Evolutionary conservation across 2,888 invertebrate genomes (phyloP).

Genomic region (Helobdella robusta): DNA sequence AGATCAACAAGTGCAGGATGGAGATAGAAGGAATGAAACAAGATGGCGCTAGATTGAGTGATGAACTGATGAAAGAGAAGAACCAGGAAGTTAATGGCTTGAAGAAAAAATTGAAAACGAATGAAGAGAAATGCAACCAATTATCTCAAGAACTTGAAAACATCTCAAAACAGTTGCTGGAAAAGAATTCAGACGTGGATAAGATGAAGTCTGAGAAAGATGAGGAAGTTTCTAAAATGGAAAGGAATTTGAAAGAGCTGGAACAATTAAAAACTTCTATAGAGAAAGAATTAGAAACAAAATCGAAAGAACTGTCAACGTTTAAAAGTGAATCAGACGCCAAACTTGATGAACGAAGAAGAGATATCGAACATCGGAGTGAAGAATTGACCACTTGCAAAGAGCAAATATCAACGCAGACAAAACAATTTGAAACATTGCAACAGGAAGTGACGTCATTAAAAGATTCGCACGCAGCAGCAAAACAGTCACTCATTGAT

Average conservation of each 20-base stretch:
- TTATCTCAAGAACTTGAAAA: too few species aligned
- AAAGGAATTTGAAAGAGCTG: constrained; percentile 2
- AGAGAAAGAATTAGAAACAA: neutral
- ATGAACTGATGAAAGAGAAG: constrained; percentile 18
- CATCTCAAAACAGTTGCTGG: neutral
- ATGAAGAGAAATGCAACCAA: neutral
- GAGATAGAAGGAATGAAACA: constrained; percentile 9
- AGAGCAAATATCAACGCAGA: too few species aligned
- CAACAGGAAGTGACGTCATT: too few species aligned
- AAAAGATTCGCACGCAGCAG: too few species aligned
- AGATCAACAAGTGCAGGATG: neutral
- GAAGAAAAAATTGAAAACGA: constrained; percentile 13
- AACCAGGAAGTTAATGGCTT: constrained; percentile 12
- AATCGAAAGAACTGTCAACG: neutral
- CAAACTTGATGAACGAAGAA: neutral
- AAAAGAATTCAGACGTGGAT: neutral
- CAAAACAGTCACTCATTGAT: too few species aligned
- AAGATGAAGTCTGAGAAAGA: neutral
- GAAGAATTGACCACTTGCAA: neutral
- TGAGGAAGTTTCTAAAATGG: neutral
- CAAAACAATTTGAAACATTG: too few species aligned
- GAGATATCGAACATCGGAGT: neutral
- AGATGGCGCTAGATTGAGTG: constrained; percentile 6
- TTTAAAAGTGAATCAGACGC: neutral
- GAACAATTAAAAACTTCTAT: too few species aligned